These are phyloP conservation scores for Drosophila lacicola DNA, from an alignment of 2,888 invertebrate species.

Conservation along the genomic window DNA sequence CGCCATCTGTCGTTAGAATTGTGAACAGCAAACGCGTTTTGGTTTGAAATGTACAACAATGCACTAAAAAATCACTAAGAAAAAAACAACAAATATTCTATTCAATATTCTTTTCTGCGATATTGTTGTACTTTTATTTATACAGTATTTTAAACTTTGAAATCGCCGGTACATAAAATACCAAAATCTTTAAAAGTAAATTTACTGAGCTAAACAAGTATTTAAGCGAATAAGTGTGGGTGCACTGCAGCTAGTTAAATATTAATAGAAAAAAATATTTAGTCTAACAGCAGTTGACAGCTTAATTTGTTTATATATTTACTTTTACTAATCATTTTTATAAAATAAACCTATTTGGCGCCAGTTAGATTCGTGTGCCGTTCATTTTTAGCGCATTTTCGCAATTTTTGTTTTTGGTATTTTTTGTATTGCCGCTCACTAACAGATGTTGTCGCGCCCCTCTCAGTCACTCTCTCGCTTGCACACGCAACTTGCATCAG, in stretches of 20 bases:
- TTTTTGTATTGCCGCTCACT: slow-evolving; percentile 4
- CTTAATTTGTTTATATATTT: too few species aligned
- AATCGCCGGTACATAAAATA: too few species aligned
- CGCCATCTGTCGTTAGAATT: slow-evolving; percentile 33
- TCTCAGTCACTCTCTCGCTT: slow-evolving; percentile 25
- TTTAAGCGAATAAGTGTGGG: too few species aligned
- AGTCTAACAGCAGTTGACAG: not conserved
- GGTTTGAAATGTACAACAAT: not conserved
- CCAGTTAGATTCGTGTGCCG: not conserved
- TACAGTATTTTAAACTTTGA: too few species aligned
- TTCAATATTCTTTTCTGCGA: not conserved
- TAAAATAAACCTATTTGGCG: slow-evolving; percentile 11
- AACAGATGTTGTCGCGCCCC: slow-evolving; percentile 30
- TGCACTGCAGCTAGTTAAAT: too few species aligned
- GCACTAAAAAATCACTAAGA: not conserved
- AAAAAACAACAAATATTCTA: not conserved
- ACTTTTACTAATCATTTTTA: not conserved
- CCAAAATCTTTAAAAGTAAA: not conserved
- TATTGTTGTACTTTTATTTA: not conserved
- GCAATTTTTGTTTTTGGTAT: slow-evolving; percentile 26
- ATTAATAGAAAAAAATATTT: not conserved
- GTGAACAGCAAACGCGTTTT: not conserved
- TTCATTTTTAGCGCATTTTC: slow-evolving; percentile 5
- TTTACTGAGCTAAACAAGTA: not conserved
- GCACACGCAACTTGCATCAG: slow-evolving; percentile 22